Evolutionary conservation across 2,888 invertebrate species (phyloP).

Genomic region (Caenorhabditis doughertyi): DNA sequence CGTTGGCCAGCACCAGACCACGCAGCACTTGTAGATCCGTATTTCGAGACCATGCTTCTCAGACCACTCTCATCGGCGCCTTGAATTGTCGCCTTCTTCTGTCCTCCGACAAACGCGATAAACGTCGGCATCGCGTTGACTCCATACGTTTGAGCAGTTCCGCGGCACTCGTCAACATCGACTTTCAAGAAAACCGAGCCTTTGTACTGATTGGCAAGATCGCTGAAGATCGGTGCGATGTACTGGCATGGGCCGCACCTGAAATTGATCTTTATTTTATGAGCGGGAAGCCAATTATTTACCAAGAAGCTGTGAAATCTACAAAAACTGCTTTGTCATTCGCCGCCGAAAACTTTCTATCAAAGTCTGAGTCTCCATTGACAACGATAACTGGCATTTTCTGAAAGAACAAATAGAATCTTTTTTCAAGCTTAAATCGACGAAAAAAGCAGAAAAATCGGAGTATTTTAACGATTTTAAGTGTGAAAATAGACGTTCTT

Average conservation of each 20-base stretch:
- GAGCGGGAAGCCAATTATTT: background rate
- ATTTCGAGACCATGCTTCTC: slow-evolving; percentile 49
- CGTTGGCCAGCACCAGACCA: slow-evolving; percentile 58
- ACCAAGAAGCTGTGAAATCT: slow-evolving; percentile 63
- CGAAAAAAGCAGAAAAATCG: too few relatives aligned
- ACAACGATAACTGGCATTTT: slow-evolving; percentile 50
- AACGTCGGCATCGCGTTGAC: slow-evolving; percentile 99
- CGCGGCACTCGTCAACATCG: slow-evolving; percentile 88
- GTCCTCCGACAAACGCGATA: slow-evolving; percentile 90
- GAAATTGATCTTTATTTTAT: background rate
- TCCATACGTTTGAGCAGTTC: slow-evolving; percentile 89
- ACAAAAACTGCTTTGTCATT: slow-evolving; percentile 52
- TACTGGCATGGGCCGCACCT: slow-evolving; percentile 97
- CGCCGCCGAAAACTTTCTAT: slow-evolving; percentile 35
- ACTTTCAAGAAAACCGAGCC: slow-evolving; percentile 91
- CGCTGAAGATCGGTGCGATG: slow-evolving; percentile 94
- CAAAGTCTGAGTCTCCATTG: slow-evolving; percentile 52
- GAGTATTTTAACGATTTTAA: too few relatives aligned
- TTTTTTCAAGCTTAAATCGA: too few relatives aligned
- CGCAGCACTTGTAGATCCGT: slow-evolving; percentile 29
- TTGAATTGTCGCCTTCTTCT: slow-evolving; percentile 52
- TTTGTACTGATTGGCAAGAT: slow-evolving; percentile 91
- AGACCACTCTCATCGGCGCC: slow-evolving; percentile 56
- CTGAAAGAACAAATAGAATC: too few relatives aligned
- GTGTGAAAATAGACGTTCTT: too few relatives aligned